Evolutionary conservation across 2,888 invertebrate species (phyloP), one percentile per base, ranked within the genome.

Genomic region (Amiota communis): DNA sequence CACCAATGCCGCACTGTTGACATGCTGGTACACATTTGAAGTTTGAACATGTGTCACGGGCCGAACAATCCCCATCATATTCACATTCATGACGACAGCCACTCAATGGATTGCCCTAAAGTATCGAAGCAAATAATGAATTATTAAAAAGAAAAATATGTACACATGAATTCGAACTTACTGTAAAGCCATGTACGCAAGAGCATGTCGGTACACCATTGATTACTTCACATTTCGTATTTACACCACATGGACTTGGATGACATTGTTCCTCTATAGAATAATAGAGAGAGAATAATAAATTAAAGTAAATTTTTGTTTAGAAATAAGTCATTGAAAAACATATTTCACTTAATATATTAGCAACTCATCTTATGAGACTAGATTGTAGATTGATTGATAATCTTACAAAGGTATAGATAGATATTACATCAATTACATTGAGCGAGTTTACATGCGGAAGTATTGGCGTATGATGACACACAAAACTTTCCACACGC

Each of bases 41-140:
- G 73, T 94, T 92, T 74, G 84, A 87, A 86, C 96, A 97, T 72
- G 93, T 93, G 79, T 94, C 92, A 78, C 93, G 92, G 17, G 91
- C 88, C 1, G 93, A 91, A 83, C 96, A 96, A 81, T 96, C 96
- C 46, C 91, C 90, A 85, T 96, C 95, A 10, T 92, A 92, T 73
- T 96, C 96, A 85, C 96, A 96, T 89, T 96, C 96, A 86, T 95
- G 96, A 12, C 93, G 92, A 85, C 96, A 97, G 1, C 96, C 96
- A 46, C 91, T 88, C 68, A 95, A 87, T 11, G 96, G 95, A 77
- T 95, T 94, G 63, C 96, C 96, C 90, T 93, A 23, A 63, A 74
- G 76, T 72, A 56, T 64, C 70, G 67, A 73, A 23, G n/a, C 56
- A 12, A 13, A 46, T 13, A 46, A 64, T 64, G 64, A 63, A 63